These are phyloP conservation scores for Ochlodes sylvanus DNA, from an alignment of 2,888 invertebrate species.

Conservation along the genomic window DNA sequence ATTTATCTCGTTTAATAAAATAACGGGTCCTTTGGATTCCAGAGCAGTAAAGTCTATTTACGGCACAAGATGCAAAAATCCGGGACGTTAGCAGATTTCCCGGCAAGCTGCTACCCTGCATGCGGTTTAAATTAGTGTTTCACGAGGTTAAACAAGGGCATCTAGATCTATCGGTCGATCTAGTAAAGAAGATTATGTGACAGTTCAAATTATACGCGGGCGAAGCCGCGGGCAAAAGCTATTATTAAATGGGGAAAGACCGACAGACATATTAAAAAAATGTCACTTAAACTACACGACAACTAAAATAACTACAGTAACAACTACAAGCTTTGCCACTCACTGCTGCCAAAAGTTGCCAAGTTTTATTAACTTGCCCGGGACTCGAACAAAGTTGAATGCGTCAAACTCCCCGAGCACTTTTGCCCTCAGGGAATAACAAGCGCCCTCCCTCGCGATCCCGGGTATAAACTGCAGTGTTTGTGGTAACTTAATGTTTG, in stretches of 20 bases:
- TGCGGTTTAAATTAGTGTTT: too few species aligned
- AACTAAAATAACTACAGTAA: conserved; percentile 9
- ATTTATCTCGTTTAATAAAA: too few species aligned
- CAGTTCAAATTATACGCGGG: too few species aligned
- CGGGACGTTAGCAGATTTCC: too few species aligned
- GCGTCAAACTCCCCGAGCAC: conserved; percentile 18
- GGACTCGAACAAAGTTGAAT: conserved; percentile 16
- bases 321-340: conserved; percentile 62
- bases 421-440: conserved; percentile 28
- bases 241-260: neutral
- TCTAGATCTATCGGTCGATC: too few species aligned
- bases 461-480: conserved; percentile 16
- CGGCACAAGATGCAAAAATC: too few species aligned
- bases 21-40: too few species aligned
- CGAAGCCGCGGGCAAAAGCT: too few species aligned
- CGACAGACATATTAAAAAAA: neutral
- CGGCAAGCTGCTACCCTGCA: too few species aligned
- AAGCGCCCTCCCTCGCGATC: conserved; percentile 2
- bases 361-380: conserved; percentile 40
- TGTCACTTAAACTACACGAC: neutral
- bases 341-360: conserved; percentile 55
- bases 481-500: conserved; percentile 8
- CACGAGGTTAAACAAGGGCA: too few species aligned
- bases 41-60: too few species aligned
- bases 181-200: too few species aligned